These are phyloP conservation scores for Aphaenogaster ashmeadi DNA, from an alignment of 1,140 invertebrate species.

Conservation along the genomic window DNA sequence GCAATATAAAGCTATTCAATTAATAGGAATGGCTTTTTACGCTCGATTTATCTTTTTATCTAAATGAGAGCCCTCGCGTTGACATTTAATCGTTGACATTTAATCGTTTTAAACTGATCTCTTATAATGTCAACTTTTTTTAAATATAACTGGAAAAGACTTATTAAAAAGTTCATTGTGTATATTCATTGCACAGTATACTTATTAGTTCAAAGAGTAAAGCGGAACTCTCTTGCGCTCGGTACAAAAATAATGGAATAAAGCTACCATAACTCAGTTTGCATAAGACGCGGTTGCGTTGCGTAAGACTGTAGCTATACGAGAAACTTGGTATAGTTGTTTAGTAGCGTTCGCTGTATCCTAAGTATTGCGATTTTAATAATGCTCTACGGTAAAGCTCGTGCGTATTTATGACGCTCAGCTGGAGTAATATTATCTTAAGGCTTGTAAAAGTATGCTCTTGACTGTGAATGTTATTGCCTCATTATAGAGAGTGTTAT, in stretches of 20 bases:
- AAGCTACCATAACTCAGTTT: constrained; percentile 41
- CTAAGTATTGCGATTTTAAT: constrained; percentile 27
- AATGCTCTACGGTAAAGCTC: not conserved
- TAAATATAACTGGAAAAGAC: constrained; percentile 1
- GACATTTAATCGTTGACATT: too few species aligned
- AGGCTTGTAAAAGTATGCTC: not conserved
- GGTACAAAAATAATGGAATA: constrained; percentile 39
- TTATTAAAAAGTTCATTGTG: constrained; percentile 36
- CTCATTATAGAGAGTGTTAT: not conserved
- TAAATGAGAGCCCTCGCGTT: not conserved
- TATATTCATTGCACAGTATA: constrained; percentile 30
- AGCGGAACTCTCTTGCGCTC: constrained; percentile 10
- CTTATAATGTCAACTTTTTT: not conserved
- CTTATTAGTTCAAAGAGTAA: constrained; percentile 22
- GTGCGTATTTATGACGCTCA: not conserved
- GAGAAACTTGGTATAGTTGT: constrained; percentile 28
- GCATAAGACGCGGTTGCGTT: constrained; percentile 31
- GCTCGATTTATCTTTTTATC: constrained; percentile 34
- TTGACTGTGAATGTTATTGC: constrained; percentile 1
- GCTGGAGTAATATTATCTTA: not conserved
- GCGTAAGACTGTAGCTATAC: not conserved
- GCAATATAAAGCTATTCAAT: constrained; percentile 34
- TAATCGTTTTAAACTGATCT: constrained; percentile 26
- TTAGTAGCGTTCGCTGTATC: constrained; percentile 22
- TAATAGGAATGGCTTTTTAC: constrained; percentile 33